phyloP scores from a whole-genome alignment of 2,113 vertebrate species.

The Mobula birostris region DNA sequence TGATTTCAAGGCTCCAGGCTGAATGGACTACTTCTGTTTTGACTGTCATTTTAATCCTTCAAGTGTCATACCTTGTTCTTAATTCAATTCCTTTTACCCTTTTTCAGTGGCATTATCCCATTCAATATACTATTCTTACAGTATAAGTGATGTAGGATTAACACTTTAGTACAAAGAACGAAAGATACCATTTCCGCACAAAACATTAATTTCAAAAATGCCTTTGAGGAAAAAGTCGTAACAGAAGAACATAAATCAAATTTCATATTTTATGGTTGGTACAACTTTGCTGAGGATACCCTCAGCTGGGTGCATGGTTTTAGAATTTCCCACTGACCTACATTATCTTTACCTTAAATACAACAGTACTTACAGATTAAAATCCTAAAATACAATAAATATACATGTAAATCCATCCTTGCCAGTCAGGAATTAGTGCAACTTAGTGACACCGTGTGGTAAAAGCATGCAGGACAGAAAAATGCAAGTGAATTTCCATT shows the following conservation, averaged over 20 bases:
- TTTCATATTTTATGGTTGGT: background rate
- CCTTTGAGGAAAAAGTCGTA: background rate
- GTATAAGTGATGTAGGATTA: background rate
- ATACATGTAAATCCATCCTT: background rate
- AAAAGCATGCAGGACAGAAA: background rate
- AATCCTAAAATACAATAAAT: background rate
- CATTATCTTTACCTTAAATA: background rate
- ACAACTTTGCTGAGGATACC: background rate
- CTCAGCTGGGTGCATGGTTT: background rate
- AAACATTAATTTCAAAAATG: background rate
- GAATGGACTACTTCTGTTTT: background rate
- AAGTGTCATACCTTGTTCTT: background rate
- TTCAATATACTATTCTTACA: background rate
- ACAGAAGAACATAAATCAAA: background rate
- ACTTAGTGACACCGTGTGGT: slow-evolving; percentile 30
- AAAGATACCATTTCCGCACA: background rate
- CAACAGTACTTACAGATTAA: background rate
- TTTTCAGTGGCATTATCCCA: background rate
- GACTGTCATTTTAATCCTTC: background rate
- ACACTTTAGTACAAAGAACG: background rate
- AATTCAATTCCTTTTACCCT: background rate
- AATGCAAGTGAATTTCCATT: background rate
- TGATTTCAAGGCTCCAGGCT: background rate
- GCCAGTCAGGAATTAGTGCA: background rate
- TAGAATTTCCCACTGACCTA: background rate